Conservation (phyloP, 2,113 vertebrate genomes). For the Saimiri boliviensis region DNA sequence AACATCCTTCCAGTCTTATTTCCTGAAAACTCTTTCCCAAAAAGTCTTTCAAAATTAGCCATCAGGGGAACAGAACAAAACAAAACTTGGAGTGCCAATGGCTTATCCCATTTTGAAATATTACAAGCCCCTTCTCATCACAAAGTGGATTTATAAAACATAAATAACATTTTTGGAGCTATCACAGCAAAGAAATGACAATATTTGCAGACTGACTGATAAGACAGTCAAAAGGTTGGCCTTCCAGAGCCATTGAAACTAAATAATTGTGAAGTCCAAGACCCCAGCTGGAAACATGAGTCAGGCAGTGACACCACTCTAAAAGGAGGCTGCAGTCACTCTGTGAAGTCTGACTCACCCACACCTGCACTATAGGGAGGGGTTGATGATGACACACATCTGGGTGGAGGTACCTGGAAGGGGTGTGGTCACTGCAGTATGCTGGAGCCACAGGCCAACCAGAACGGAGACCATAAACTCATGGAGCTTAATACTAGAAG, state of each 20-base stretch:
- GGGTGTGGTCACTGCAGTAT: fast-evolving
- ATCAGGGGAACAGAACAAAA: background rate
- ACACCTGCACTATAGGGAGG: background rate
- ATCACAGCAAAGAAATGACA: background rate
- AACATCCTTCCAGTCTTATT: background rate
- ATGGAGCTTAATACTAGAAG: background rate
- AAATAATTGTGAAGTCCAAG: background rate
- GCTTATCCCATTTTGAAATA: background rate
- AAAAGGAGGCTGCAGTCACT: background rate
- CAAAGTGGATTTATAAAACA: background rate
- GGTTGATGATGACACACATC: too few species aligned
- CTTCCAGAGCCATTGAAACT: background rate
- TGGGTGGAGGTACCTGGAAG: background rate
- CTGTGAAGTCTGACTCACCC: background rate
- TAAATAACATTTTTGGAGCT: background rate
- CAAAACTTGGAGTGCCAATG: background rate
- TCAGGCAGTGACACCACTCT: too few species aligned
- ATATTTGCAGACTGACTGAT: background rate
- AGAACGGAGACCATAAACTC: too few species aligned
- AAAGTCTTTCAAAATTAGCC: background rate
- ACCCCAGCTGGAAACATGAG: fast-evolving
- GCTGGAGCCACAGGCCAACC: fast-evolving
- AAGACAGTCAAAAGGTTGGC: background rate
- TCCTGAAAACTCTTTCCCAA: background rate
- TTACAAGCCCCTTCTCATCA: background rate